These are phyloP conservation scores for Pycnomerus fuliginosus DNA, from an alignment of 2,888 invertebrate species.

Conservation along the genomic window DNA sequence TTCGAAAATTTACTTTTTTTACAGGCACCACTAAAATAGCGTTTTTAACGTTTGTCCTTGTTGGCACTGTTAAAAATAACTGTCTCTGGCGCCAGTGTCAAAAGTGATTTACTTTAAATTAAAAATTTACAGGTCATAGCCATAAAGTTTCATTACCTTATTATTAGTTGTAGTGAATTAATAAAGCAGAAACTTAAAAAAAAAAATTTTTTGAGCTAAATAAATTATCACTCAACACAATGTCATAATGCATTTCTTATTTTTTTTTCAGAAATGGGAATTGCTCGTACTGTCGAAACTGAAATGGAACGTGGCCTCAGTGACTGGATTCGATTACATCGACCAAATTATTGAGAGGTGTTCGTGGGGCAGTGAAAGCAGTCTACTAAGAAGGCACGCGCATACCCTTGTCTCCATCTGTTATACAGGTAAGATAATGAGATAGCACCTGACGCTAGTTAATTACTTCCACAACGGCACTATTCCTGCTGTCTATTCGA, in stretches of 20 bases:
- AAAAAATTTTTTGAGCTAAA: not conserved
- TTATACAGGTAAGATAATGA: constrained; percentile 70
- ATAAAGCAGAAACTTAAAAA: not conserved
- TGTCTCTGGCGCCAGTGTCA: too few species aligned
- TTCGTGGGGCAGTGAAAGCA: constrained; percentile 61
- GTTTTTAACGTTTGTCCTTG: too few species aligned
- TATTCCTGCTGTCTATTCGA: too few species aligned
- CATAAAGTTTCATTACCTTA: too few species aligned
- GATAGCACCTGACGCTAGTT: constrained; percentile 10
- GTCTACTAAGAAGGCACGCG: constrained; percentile 69
- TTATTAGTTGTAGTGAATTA: too few species aligned
- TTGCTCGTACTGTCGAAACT: constrained; percentile 71
- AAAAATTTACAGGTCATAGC: too few species aligned
- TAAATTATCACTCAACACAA: too few species aligned
- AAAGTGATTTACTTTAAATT: too few species aligned
- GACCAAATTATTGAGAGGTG: constrained; percentile 73
- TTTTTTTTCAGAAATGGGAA: constrained; percentile 72
- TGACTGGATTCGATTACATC: constrained; percentile 81
- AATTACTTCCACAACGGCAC: constrained; percentile 4
- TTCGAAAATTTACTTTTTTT: too few species aligned
- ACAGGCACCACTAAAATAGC: too few species aligned
- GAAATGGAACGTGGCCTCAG: constrained; percentile 76
- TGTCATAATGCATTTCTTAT: constrained; percentile 9
- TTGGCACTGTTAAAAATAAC: too few species aligned
- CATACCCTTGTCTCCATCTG: constrained; percentile 76